Conservation (phyloP, 2,113 vertebrate genomes). For the Ranitomeya variabilis region DNA sequence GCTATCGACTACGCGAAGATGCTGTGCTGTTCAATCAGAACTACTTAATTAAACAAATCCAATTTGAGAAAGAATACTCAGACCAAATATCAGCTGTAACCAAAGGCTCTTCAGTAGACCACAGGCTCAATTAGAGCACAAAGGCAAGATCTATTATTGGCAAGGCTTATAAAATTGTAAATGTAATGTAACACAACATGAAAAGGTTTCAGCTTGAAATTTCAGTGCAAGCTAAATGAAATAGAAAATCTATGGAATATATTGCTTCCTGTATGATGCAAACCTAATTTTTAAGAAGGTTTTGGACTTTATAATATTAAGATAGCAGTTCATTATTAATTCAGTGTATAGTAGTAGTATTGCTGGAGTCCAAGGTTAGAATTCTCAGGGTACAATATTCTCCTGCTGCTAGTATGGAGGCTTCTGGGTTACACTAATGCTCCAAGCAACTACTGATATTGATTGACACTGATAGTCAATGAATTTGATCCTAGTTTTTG, state of each 20-base stretch:
- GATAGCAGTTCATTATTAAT: background rate
- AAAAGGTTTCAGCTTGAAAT: constrained; percentile 23
- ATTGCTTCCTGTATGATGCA: background rate
- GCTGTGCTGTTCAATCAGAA: constrained; percentile 34
- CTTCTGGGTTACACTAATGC: no score
- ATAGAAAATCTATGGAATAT: background rate
- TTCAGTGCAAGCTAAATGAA: background rate
- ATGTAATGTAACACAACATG: constrained; percentile 25
- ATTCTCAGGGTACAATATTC: no score
- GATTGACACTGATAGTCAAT: no score
- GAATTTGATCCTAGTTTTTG: no score
- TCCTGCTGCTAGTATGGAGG: no score
- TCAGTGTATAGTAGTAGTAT: background rate
- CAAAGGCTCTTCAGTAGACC: constrained; percentile 31
- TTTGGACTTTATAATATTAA: background rate
- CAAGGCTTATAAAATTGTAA: constrained; percentile 39
- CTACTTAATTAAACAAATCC: constrained; percentile 45
- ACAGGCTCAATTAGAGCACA: constrained; percentile 35
- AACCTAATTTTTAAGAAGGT: background rate
- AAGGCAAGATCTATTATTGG: constrained; percentile 14
- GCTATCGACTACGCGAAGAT: constrained; percentile 31
- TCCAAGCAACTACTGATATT: no score
- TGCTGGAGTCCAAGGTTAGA: no score
- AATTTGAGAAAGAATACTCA: constrained; percentile 36
- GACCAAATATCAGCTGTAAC: constrained; percentile 34